Evolutionary conservation across 2,888 invertebrate genomes (phyloP), one percentile per base, ranked within the genome.

Genomic region (Argyra leucocephala): DNA sequence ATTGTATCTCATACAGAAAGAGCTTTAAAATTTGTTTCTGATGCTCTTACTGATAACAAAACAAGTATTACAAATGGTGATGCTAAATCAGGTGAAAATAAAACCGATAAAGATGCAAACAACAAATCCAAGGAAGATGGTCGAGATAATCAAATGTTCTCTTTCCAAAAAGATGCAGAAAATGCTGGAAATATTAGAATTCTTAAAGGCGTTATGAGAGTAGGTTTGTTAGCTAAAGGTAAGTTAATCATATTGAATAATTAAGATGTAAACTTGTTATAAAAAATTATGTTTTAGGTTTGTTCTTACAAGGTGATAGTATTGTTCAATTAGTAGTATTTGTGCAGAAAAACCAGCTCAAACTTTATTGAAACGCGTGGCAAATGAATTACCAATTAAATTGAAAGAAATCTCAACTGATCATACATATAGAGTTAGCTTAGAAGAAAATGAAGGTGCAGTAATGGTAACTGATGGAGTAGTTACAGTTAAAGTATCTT

Each of bases 161-260:
- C 87, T 65, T 88, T 88, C 79, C 86, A 87, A 78, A 84, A 84
- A 69, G 84, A 88, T 72, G 86, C 85, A 71, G 85, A 85, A 69
- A 75, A 73, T 64, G 83, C 83, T 64, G 81, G 82, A 71, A 81
- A 83, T 59, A 81, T 84, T 71, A 86, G 96, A 68, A 87, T 92
- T 71, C 83, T 98, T 61, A 93, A 96, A 79, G 97, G 97, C 67
- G 96, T 97, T 31, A 96, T 97, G 95, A 88, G 97, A 69, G 96
- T 97, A 61, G 96, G 96, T 64, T 89, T 91, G 75, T 81, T 95
- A 64, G 91, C 93, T 63, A 93, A 93, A 76, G 80, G 71, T 71
- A 67, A 57, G 22, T n/a, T 57, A 10, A 6, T 4, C 4, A 31
- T 4, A 6, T 6, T 22, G n/a, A 59, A 15, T 59, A 10, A 23